Conservation (phyloP, 2,797 vertebrate genomes). For the Acridotheres tristis region DNA sequence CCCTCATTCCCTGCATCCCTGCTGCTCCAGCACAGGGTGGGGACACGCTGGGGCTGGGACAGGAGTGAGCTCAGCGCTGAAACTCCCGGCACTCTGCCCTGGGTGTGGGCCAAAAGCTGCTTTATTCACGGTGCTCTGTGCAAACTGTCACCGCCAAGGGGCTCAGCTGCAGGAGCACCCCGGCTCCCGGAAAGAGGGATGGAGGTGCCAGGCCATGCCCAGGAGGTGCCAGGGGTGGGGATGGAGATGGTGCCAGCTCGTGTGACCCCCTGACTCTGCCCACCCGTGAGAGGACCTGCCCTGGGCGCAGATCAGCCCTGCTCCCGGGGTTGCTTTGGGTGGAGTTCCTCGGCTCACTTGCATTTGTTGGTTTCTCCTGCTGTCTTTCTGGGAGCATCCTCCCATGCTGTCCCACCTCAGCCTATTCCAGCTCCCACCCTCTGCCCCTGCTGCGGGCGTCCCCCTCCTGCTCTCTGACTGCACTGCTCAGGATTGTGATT, state of each 20-base stretch:
- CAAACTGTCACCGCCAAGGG: background rate
- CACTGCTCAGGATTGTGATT: background rate
- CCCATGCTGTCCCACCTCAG: background rate
- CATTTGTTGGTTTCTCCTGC: background rate
- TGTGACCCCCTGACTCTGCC: background rate
- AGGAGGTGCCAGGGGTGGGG: no score
- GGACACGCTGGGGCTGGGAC: background rate
- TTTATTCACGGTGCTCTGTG: background rate
- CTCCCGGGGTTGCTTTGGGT: background rate
- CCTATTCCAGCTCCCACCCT: background rate
- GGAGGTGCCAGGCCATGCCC: background rate
- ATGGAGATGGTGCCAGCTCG: rapidly evolving
- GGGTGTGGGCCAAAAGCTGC: background rate
- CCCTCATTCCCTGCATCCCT: background rate
- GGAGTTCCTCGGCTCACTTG: background rate
- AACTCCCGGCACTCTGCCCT: background rate
- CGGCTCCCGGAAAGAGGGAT: background rate
- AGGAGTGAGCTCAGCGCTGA: constrained; percentile 7
- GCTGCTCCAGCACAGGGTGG: background rate
- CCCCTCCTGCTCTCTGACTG: background rate
- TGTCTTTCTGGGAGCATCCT: background rate
- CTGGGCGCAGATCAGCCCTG: rapidly evolving
- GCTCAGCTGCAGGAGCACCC: background rate
- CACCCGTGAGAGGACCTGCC: rapidly evolving
- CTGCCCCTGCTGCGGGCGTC: background rate